Percentiles rank a stretch among this genome's conserved stretches.
phyloP scores from a whole-genome alignment of 2,888 invertebrate species.

The Hermodice carunculata region DNA sequence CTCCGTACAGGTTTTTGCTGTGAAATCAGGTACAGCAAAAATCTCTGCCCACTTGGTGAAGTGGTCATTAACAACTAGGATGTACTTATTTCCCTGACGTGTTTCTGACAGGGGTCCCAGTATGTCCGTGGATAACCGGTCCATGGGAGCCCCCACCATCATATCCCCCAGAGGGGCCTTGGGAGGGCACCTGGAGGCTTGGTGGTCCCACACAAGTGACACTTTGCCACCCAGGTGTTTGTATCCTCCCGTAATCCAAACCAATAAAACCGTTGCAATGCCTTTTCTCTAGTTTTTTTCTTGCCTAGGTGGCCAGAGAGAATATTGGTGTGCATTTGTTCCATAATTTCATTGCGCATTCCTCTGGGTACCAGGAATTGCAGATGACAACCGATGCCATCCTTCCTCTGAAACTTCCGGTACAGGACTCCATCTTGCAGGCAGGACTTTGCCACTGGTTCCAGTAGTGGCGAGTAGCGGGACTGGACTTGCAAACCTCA shows the following conservation, averaged over 20 bases:
- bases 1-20: constrained; percentile 31
- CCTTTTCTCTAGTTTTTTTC: constrained; percentile 24
- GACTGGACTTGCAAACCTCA: constrained; percentile 1
- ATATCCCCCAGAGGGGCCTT: constrained; percentile 28
- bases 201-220: constrained; percentile 28
- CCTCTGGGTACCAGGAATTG: constrained; percentile 20
- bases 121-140: constrained; percentile 32
- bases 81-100: constrained; percentile 34
- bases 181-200: constrained; percentile 17
- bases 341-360: constrained; percentile 14
- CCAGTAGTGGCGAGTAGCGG: constrained; percentile 18
- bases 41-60: constrained; percentile 38
- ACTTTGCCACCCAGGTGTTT: constrained; percentile 22
- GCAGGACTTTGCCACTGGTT: neutral
- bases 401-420: constrained; percentile 7
- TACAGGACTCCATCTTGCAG: constrained; percentile 23
- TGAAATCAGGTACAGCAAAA: constrained; percentile 34
- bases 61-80: constrained; percentile 36
- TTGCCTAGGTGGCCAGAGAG: constrained; percentile 31
- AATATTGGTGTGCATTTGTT: constrained; percentile 20
- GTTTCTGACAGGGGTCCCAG: constrained; percentile 37
- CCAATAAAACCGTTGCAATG: constrained; percentile 25
- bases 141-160: constrained; percentile 29
- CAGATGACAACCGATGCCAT: constrained; percentile 1
- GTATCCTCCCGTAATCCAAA: constrained; percentile 24